phyloP scores from a whole-genome alignment of 2,113 vertebrate species.

The Rhabdornis inornatus region DNA sequence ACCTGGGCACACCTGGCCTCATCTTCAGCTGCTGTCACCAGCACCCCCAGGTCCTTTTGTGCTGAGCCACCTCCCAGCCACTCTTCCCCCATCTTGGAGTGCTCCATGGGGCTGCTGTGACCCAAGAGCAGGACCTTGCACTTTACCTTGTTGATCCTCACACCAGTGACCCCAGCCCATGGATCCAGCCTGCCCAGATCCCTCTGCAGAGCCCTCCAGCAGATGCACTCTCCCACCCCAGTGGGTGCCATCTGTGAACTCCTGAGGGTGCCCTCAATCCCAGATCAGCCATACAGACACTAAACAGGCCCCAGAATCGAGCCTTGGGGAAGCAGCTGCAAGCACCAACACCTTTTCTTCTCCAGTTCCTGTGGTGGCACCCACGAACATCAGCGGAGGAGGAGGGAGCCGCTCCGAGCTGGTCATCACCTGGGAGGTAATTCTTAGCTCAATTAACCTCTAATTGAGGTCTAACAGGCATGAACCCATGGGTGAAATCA shows the following conservation, averaged over 20 bases:
- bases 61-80: background rate
- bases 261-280: background rate
- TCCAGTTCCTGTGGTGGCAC: conserved; percentile 80
- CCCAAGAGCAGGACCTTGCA: background rate
- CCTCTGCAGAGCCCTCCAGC: background rate
- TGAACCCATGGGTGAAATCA: background rate
- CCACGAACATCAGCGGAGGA: conserved; percentile 78
- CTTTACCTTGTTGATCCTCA: background rate
- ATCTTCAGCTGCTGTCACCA: background rate
- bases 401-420: conserved; percentile 86
- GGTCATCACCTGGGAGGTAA: conserved; percentile 89
- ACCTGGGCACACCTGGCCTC: background rate
- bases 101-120: background rate
- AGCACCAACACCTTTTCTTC: conserved; percentile 1
- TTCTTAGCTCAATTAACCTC: background rate
- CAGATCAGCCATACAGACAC: background rate
- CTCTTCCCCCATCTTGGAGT: background rate
- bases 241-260: rapidly evolving
- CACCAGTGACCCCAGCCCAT: background rate
- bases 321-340: background rate
- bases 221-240: background rate
- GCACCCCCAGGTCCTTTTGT: background rate
- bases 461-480: background rate
- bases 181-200: background rate
- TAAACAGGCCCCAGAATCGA: background rate